Conservation (phyloP, 92 coral and sea anemone genomes). For the Plumapathes pennacea region DNA sequence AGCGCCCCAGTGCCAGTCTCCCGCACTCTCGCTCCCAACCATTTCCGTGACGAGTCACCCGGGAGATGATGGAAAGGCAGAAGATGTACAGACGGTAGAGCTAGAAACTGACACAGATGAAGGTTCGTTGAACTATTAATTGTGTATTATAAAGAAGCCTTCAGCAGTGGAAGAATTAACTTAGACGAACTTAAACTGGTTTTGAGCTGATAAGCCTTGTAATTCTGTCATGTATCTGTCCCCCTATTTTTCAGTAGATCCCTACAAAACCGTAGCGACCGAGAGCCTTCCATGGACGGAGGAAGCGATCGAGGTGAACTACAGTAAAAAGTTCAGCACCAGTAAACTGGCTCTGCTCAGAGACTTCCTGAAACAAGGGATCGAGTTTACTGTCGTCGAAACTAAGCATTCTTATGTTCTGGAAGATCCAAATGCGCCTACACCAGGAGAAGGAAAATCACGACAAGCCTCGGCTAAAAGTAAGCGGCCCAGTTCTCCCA, state of each 20-base stretch:
- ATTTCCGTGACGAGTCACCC: conserved; percentile 46
- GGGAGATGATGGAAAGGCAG: conserved; percentile 17
- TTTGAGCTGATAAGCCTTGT: neutral
- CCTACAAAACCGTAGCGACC: conserved; percentile 53
- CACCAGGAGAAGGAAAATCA: conserved; percentile 29
- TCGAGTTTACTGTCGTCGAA: conserved; percentile 69
- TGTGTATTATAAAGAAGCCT: no score
- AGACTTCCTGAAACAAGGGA: conserved; percentile 72
- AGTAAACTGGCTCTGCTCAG: conserved; percentile 51
- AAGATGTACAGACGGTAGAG: conserved; percentile 2
- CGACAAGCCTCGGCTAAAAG: conserved; percentile 34
- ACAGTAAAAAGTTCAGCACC: conserved; percentile 66
- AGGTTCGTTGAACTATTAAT: no score
- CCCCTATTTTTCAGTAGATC: conserved; percentile 15
- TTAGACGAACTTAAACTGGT: no score
- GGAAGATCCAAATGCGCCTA: conserved; percentile 80
- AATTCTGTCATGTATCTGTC: neutral
- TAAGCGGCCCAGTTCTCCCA: conserved; percentile 2
- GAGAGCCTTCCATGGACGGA: conserved; percentile 79
- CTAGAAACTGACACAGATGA: no score
- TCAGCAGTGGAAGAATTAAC: no score
- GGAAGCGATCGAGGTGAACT: conserved; percentile 70
- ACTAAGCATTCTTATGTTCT: conserved; percentile 86
- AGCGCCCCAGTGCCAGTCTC: conserved; percentile 26
- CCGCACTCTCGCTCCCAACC: conserved; percentile 49